Base-by-base conservation (phyloP, 2,888 invertebrate species). In the Hofmannophila pseudospretella region DNA sequence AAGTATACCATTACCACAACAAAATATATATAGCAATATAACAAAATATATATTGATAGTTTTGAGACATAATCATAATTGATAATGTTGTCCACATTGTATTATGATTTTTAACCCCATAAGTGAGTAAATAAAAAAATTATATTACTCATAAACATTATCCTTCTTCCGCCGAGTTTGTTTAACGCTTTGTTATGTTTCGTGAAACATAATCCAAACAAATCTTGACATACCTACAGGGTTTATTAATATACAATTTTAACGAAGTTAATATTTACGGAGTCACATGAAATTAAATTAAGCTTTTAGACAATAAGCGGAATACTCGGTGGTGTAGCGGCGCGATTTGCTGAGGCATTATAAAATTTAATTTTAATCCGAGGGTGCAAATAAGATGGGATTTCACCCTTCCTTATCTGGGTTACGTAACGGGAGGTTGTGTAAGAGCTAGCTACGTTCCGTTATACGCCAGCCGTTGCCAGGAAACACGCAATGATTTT, bases 301-400 rank as follows among this genome's bases (percentile, higher is more conserved):
- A 63, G 58, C 63, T 74, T 67, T 67, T 54, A 72, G 58, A 77
- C 76, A 77, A 77, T 71, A 67, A 63, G 58, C 60, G 63, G 54
- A 63, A 58, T 39, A 47, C 47, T 65, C 54, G 54, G 60, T 55
- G 53, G 55, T 51, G 49, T 41, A 46, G 58, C 58, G 57, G 56
- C 48, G 54, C 66, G 70, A 71, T 72, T 67, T 66, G 59, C 66
- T 66, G 68, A 72, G 67, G 67, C 66, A 67, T 72, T 77, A 75
- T 75, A 77, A 81, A 81, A 82, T 80, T 78, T 76, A 84, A 84
- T 79, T 80, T 79, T 72, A 81, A 80, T 77, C 77, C 67, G 63
- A 59, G 73, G 71, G 70, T 56, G 72, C 70, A 74, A 81, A 79
- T 77, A 75, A 77, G 72, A 76, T 78, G 73, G 75, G 69, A 80